Conservation (phyloP, 2,888 invertebrate species). For the Choreutis nemorana region DNA sequence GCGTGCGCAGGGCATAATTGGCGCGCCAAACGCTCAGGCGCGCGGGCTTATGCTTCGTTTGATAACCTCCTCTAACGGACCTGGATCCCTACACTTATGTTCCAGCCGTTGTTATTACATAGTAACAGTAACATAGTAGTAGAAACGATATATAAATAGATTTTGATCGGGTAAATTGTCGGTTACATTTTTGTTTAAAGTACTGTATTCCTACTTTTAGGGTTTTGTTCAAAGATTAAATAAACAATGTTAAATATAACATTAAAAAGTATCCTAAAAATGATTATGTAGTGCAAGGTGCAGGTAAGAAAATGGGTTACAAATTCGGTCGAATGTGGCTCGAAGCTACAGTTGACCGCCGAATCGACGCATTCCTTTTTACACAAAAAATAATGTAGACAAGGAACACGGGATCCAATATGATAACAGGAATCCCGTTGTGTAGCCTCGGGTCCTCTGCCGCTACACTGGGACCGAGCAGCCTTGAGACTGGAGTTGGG, state of each 20-base stretch:
- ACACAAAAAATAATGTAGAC: constrained; percentile 56
- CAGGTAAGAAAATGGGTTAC: constrained; percentile 56
- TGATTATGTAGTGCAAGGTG: too few relatives aligned
- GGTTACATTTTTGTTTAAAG: too few relatives aligned
- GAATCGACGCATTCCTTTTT: constrained; percentile 37
- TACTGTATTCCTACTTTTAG: too few relatives aligned
- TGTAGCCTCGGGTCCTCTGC: constrained; percentile 40
- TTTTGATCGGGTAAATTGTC: too few relatives aligned
- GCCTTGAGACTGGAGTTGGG: constrained; percentile 12
- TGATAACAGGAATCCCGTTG: constrained; percentile 63
- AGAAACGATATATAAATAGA: too few relatives aligned
- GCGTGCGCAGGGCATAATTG: constrained; percentile 61
- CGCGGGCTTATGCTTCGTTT: constrained; percentile 30
- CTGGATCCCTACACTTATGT: constrained; percentile 2
- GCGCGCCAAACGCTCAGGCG: constrained; percentile 37
- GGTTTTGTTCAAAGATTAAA: too few relatives aligned
- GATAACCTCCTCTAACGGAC: constrained; percentile 22
- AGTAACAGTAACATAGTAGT: too few relatives aligned
- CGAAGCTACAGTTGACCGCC: constrained; percentile 37
- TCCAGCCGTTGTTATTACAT: background rate
- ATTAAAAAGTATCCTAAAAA: too few relatives aligned
- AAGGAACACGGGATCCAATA: constrained; percentile 47
- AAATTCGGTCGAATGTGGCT: constrained; percentile 39
- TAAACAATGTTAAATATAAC: too few relatives aligned
- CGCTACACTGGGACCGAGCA: constrained; percentile 19